Percentiles rank a stretch among this genome's conserved stretches.
phyloP scores from a whole-genome alignment of 92 coral and sea anemone genomes.

The Phenganax subtilis region DNA sequence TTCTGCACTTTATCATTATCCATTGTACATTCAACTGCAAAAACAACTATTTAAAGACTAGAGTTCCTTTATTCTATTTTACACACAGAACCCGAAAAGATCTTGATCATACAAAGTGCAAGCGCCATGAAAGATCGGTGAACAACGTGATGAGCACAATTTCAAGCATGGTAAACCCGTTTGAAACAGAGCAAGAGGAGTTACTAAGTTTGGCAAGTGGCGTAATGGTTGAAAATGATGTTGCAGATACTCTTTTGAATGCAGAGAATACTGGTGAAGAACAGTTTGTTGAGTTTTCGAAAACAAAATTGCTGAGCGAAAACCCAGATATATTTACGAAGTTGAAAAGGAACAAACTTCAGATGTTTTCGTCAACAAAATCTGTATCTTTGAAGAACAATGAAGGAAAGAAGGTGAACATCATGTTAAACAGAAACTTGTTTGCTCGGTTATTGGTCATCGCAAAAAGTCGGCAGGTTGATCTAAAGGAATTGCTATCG shows the following conservation, averaged over 20 bases:
- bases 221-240: not conserved
- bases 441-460: not conserved
- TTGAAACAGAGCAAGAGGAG: not conserved
- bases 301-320: not conserved
- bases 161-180: not conserved
- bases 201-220: not conserved
- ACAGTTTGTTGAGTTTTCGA: not conserved
- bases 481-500: too few species aligned
- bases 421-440: not conserved
- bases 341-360: not conserved
- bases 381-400: not conserved
- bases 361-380: not conserved
- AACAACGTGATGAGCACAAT: not conserved
- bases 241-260: not conserved
- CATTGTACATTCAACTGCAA: too few species aligned
- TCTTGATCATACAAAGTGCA: not conserved
- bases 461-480: too few species aligned
- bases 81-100: not conserved
- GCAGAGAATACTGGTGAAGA: not conserved
- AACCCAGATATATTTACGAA: not conserved
- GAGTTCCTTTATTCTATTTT: too few species aligned
- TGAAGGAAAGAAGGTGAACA: not conserved
- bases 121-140: not conserved
- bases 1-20: too few species aligned
- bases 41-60: too few species aligned